Conservation (phyloP, 2,888 invertebrate species). For the Pachliopta kotzebuea region DNA sequence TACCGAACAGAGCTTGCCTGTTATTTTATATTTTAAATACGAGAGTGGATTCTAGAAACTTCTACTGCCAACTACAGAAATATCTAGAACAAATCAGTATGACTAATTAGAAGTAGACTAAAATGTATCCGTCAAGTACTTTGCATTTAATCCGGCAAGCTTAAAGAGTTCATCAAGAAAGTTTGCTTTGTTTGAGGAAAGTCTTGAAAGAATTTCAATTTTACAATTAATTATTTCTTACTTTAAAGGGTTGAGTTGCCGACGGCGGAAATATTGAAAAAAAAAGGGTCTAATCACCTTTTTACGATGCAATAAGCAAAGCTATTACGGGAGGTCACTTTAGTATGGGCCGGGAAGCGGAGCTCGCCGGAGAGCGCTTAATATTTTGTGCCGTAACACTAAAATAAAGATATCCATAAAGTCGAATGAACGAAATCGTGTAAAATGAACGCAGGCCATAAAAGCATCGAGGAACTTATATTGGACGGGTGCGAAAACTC, state of each 20-base stretch:
- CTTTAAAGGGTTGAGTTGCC: slow-evolving; percentile 36
- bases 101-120: not conserved
- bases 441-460: slow-evolving; percentile 34
- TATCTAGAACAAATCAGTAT: not conserved
- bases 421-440: slow-evolving; percentile 50
- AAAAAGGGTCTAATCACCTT: slow-evolving; percentile 53
- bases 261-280: slow-evolving; percentile 40
- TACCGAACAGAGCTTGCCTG: too few species aligned
- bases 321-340: slow-evolving; percentile 59
- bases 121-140: not conserved
- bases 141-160: not conserved
- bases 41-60: too few species aligned
- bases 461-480: slow-evolving; percentile 36
- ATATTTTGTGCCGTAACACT: slow-evolving; percentile 65
- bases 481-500: not conserved
- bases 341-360: slow-evolving; percentile 51
- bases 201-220: slow-evolving; percentile 42
- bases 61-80: too few species aligned
- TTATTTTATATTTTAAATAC: too few species aligned
- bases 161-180: not conserved
- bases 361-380: slow-evolving; percentile 45
- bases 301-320: slow-evolving; percentile 62
- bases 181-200: slow-evolving; percentile 34
- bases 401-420: slow-evolving; percentile 70
- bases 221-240: slow-evolving; percentile 47